These are phyloP conservation scores for Gymnorhina tibicen DNA, from an alignment of 2,113 vertebrate genomes.

Conservation along the genomic window DNA sequence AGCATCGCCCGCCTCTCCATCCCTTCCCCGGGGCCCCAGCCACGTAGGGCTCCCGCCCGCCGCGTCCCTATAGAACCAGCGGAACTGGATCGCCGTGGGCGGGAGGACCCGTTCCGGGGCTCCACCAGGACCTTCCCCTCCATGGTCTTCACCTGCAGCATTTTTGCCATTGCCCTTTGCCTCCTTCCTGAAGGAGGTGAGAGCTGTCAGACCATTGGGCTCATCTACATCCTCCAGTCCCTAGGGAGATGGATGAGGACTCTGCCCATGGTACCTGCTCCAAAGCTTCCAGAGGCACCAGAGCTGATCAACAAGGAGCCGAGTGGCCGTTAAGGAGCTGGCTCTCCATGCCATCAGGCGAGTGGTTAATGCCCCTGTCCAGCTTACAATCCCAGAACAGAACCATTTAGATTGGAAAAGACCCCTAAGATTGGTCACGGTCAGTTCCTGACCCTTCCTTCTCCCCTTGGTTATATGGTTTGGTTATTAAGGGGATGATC, in stretches of 20 bases:
- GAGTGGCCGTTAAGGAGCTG: neutral
- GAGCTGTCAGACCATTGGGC: rapidly evolving
- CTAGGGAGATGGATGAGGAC: rapidly evolving
- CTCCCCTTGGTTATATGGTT: rapidly evolving
- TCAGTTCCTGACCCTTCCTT: neutral
- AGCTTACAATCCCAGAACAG: neutral
- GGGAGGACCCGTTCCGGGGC: neutral
- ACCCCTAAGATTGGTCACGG: rapidly evolving
- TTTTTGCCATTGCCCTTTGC: neutral
- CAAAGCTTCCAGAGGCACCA: neutral
- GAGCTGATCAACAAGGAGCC: neutral
- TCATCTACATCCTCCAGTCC: rapidly evolving
- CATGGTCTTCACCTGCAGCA: conserved; percentile 67
- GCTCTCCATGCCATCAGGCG: neutral
- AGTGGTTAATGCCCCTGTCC: rapidly evolving
- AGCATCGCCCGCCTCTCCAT: too few relatives aligned
- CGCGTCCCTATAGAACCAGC: neutral
- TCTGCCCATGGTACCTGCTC: neutral
- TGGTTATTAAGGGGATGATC: neutral
- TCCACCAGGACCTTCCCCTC: conserved; percentile 67
- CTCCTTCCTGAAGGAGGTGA: conserved; percentile 73
- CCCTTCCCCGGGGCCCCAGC: too few relatives aligned
- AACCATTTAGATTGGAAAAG: neutral
- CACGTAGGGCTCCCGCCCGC: neutral
- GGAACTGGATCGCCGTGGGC: neutral